These are phyloP conservation scores for Megalonaias nervosa DNA, from an alignment of 1,140 invertebrate species.

Conservation along the genomic window DNA sequence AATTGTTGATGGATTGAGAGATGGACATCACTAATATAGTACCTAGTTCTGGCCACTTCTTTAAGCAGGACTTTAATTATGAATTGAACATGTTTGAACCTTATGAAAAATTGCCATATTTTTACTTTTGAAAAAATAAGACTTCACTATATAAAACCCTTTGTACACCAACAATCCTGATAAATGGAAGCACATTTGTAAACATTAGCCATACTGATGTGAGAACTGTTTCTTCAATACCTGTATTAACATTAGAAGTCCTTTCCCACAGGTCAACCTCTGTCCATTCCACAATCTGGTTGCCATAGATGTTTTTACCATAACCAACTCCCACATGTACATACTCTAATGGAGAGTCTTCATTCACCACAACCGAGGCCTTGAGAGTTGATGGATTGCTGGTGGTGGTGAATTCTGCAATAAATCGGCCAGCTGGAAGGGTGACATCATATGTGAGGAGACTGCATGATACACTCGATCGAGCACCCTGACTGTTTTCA, in stretches of 20 bases:
- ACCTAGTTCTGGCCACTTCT: no score
- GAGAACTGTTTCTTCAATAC: not conserved
- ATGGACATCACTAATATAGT: no score
- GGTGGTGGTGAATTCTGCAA: slow-evolving; percentile 39
- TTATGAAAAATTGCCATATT: no score
- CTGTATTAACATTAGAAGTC: slow-evolving; percentile 11
- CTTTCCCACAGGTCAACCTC: slow-evolving; percentile 14
- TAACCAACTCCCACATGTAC: slow-evolving; percentile 35
- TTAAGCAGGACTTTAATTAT: no score
- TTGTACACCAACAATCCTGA: no score
- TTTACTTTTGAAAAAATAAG: no score
- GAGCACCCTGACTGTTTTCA: slow-evolving; percentile 37
- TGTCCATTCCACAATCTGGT: slow-evolving; percentile 22
- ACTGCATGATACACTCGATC: slow-evolving; percentile 31
- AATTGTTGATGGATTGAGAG: no score
- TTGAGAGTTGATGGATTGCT: slow-evolving; percentile 40
- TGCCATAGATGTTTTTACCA: slow-evolving; percentile 40
- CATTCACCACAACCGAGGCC: slow-evolving; percentile 40
- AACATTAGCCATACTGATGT: no score
- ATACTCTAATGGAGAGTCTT: slow-evolving; percentile 39
- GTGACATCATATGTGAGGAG: slow-evolving; percentile 51
- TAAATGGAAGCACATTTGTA: no score
- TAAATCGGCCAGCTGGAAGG: slow-evolving; percentile 46
- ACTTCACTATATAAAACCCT: no score
- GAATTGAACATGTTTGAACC: no score